phyloP scores from a whole-genome alignment of 2,888 invertebrate genomes.

The Minunthozetes semirufus region DNA sequence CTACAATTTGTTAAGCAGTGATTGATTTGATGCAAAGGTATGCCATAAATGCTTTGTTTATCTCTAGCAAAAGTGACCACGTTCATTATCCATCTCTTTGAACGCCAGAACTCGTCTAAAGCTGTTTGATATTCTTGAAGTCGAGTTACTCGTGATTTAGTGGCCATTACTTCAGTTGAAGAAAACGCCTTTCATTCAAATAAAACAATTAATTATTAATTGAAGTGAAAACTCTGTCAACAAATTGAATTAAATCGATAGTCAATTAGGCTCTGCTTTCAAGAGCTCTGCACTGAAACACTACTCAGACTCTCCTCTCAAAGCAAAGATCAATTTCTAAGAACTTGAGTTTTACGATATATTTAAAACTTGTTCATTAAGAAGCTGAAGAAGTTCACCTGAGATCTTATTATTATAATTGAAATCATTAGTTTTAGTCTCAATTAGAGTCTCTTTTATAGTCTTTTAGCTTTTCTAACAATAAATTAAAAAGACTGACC shows the following conservation, averaged over 20 bases:
- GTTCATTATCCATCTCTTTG: conserved; percentile 91
- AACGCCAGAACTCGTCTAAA: conserved; percentile 84
- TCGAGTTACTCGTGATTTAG: conserved; percentile 73
- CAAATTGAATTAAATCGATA: conserved; percentile 4
- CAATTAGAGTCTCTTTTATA: too few species aligned
- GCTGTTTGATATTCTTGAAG: conserved; percentile 76
- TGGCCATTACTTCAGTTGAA: conserved; percentile 71
- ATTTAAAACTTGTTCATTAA: too few species aligned
- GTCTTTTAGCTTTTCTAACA: too few species aligned
- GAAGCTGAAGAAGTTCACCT: too few species aligned
- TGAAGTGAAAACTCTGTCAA: background rate
- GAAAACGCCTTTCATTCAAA: conserved; percentile 67
- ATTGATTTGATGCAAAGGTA: conserved; percentile 45
- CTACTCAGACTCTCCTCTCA: too few species aligned
- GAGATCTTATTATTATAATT: too few species aligned
- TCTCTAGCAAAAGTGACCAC: conserved; percentile 89
- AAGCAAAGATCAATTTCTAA: too few species aligned
- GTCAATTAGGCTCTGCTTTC: too few species aligned
- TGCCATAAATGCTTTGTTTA: conserved; percentile 51
- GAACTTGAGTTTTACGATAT: too few species aligned
- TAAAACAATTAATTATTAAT: background rate
- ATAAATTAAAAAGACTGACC: conserved; percentile 48
- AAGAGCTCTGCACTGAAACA: too few species aligned
- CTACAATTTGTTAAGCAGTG: conserved; percentile 1
- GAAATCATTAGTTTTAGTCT: too few species aligned